A percentile compares a stretch with the other conserved stretches of the same genome.
Evolutionary conservation across 2,113 vertebrate species (phyloP).

Genomic region (Salvelinus fontinalis): DNA sequence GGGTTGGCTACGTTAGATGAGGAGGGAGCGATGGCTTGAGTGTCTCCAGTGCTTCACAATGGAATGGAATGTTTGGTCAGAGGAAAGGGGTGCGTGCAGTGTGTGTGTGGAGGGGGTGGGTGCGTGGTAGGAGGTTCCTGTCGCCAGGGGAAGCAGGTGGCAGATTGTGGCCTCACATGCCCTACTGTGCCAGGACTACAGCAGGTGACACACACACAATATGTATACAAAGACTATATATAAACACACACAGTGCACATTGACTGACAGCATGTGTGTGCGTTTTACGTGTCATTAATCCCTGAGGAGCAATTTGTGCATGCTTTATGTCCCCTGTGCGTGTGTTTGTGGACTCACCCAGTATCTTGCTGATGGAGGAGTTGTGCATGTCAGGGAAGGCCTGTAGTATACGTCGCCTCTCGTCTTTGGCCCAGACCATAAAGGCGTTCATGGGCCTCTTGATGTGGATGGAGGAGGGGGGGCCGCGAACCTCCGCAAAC

Average conservation of each 20-base stretch:
- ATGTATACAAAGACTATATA: background rate
- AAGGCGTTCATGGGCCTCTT: conserved; percentile 99
- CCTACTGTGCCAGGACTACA: conserved; percentile 34
- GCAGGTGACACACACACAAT: conserved; percentile 23
- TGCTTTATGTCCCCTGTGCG: background rate
- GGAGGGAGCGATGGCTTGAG: conserved; percentile 18
- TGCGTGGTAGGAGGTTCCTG: conserved; percentile 29
- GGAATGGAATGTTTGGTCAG: conserved; percentile 60
- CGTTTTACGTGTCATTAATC: background rate
- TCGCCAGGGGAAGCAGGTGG: conserved; percentile 54
- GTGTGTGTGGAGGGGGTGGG: conserved; percentile 6
- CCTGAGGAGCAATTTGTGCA: too few relatives aligned
- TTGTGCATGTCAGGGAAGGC: conserved; percentile 99
- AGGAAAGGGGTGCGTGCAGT: conserved; percentile 44
- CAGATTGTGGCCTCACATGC: conserved; percentile 34
- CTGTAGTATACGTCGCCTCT: conserved; percentile 92
- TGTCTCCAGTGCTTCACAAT: conserved; percentile 41
- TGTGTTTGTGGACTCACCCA: conserved; percentile 78
- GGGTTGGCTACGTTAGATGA: background rate
- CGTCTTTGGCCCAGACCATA: conserved; percentile 99
- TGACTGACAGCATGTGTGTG: background rate
- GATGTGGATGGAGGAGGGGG: conserved; percentile 87
- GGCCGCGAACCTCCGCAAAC: conserved; percentile 80
- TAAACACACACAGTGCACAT: background rate
- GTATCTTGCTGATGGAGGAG: conserved; percentile 99